These are phyloP conservation scores for Bombus affinis DNA, from an alignment of 1,140 invertebrate genomes.

Conservation along the genomic window DNA sequence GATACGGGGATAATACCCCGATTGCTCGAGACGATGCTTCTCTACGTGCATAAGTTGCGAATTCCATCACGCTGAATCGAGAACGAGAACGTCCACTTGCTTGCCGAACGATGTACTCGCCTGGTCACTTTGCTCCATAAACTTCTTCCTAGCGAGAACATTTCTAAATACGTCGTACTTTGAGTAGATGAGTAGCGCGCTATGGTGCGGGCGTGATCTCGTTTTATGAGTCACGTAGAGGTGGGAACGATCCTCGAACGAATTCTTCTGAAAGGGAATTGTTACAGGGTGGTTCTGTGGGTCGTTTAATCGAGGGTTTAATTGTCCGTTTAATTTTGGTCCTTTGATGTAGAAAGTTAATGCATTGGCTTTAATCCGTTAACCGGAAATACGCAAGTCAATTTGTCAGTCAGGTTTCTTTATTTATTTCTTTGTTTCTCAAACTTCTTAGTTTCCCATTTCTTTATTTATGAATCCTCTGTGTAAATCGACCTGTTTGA, in stretches of 20 bases:
- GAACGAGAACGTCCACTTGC: conserved; percentile 3
- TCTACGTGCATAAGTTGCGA: conserved; percentile 39
- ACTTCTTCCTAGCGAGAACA: neutral
- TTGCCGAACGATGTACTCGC: neutral
- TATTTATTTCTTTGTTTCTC: too few species aligned
- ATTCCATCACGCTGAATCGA: neutral
- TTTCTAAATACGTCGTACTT: neutral
- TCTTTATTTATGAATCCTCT: too few species aligned
- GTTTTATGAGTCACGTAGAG: neutral
- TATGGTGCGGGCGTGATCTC: neutral
- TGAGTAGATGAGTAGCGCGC: neutral
- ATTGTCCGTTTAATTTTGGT: neutral
- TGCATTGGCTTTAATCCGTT: too few species aligned
- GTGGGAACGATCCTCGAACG: neutral
- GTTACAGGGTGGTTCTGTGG: neutral
- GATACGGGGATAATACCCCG: conserved; percentile 40
- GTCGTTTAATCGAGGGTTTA: neutral
- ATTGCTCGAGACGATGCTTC: conserved; percentile 22
- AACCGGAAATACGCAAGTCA: too few species aligned
- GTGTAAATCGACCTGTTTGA: too few species aligned
- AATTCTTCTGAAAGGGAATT: neutral
- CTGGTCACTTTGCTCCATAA: neutral
- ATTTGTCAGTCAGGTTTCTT: too few species aligned
- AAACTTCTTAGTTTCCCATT: too few species aligned
- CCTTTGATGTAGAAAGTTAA: too few species aligned